Conservation (phyloP, 2,888 invertebrate species). For the Ceriagrion tenellum region DNA sequence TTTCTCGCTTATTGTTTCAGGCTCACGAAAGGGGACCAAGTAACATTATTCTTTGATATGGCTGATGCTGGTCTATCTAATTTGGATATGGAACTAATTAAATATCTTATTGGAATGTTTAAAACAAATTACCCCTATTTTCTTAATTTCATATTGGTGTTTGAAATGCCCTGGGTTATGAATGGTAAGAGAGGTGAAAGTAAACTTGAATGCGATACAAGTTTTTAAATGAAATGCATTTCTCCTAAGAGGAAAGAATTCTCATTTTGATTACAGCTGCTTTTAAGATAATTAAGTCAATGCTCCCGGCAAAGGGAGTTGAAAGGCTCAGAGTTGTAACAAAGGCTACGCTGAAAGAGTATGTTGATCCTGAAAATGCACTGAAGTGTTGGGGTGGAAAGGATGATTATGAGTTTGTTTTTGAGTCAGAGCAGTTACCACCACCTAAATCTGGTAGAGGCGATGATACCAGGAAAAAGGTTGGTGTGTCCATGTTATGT, state of each 20-base stretch:
- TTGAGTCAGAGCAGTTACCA: conserved; percentile 81
- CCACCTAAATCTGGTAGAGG: conserved; percentile 77
- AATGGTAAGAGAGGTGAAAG: conserved; percentile 81
- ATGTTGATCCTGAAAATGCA: conserved; percentile 87
- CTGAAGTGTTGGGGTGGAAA: conserved; percentile 89
- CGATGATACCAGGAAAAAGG: conserved; percentile 77
- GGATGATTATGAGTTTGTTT: conserved; percentile 86
- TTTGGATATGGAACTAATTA: conserved; percentile 95
- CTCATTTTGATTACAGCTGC: conserved; percentile 82
- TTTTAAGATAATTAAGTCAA: conserved; percentile 92
- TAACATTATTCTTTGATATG: conserved; percentile 95
- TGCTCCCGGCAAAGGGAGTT: conserved; percentile 93
- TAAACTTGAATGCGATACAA: neutral
- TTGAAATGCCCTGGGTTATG: conserved; percentile 96
- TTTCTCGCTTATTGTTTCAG: conserved; percentile 77
- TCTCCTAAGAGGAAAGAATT: neutral
- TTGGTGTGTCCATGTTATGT: conserved; percentile 71
- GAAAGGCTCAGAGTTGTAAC: conserved; percentile 92
- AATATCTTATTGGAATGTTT: conserved; percentile 91
- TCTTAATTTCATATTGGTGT: conserved; percentile 93
- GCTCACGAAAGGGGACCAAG: conserved; percentile 86
- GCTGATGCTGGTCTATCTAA: conserved; percentile 91
- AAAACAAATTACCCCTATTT: conserved; percentile 93
- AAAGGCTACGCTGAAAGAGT: conserved; percentile 87
- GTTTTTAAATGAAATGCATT: neutral